phyloP scores from a whole-genome alignment of 2,113 vertebrate genomes.

The Pelobates fuscus region DNA sequence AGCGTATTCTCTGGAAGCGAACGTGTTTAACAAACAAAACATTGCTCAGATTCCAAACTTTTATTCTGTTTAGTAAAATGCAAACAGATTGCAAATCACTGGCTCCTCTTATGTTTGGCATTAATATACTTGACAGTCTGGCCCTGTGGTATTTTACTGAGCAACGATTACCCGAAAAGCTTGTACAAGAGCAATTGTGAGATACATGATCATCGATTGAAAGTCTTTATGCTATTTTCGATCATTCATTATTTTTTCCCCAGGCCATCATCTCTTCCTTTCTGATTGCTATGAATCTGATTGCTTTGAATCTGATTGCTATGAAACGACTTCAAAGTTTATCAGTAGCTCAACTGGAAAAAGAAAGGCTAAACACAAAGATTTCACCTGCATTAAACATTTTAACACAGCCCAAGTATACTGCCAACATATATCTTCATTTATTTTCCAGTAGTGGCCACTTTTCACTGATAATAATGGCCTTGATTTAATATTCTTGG shows the following conservation, averaged over 20 bases:
- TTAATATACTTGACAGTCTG: neutral
- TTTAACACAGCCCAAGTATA: no score
- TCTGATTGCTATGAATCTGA: no score
- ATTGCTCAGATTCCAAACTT: neutral
- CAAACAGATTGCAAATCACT: neutral
- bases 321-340: neutral
- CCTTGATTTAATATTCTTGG: no score
- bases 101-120: neutral
- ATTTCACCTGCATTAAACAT: neutral
- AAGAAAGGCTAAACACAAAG: neutral
- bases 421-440: no score
- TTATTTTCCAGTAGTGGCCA: no score
- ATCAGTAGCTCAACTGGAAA: neutral
- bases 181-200: neutral
- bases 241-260: neutral
- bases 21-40: neutral
- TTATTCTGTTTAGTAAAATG: neutral
- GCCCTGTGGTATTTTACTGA: neutral
- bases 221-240: neutral
- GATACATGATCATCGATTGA: neutral
- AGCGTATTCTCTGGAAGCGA: no score
- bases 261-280: neutral
- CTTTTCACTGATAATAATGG: no score
- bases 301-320: slow-evolving; percentile 2
- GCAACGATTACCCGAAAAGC: neutral